Evolutionary conservation across 37 sponge, comb jelly and placozoan genomes (phyloP).

Genomic region (Spongilla lacustris): DNA sequence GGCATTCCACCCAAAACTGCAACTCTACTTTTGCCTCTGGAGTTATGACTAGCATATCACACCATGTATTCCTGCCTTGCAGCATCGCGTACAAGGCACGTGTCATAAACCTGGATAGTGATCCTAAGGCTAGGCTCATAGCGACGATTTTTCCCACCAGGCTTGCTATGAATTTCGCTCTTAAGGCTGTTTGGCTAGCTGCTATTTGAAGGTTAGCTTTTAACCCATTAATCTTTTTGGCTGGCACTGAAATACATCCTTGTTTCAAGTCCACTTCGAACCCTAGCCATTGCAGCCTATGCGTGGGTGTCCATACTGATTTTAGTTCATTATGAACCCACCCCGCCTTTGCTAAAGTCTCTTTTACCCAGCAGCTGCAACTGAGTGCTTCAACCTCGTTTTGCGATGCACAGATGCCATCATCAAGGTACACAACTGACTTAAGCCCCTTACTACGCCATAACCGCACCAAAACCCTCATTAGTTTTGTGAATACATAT

Average conservation of each 20-base stretch:
- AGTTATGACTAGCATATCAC: not conserved
- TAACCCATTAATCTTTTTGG: not conserved
- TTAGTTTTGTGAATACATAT: slow-evolving; percentile 43
- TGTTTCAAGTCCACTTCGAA: slow-evolving; percentile 18
- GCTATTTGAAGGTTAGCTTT: not conserved
- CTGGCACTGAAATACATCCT: slow-evolving; percentile 24
- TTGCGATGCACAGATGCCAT: slow-evolving; percentile 31
- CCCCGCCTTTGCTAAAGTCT: slow-evolving; percentile 12
- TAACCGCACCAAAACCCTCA: slow-evolving; percentile 19
- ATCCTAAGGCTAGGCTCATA: not conserved
- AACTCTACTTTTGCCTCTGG: not conserved
- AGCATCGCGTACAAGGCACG: slow-evolving; percentile 14
- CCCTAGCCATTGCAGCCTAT: slow-evolving; percentile 16
- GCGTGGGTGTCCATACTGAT: slow-evolving; percentile 10
- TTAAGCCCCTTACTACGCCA: slow-evolving; percentile 28
- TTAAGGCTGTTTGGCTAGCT: not conserved
- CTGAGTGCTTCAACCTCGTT: not conserved
- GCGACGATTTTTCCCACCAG: slow-evolving; percentile 30
- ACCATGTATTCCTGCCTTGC: slow-evolving; percentile 9
- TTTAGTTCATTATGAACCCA: slow-evolving; percentile 12
- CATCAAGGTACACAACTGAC: slow-evolving; percentile 40
- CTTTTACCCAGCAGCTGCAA: not conserved
- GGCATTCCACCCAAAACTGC: slow-evolving; percentile 3
- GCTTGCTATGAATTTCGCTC: slow-evolving; percentile 18
- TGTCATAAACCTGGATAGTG: slow-evolving; percentile 3